Evolutionary conservation across 2,888 invertebrate species (phyloP).

Genomic region (Archips xylosteana): DNA sequence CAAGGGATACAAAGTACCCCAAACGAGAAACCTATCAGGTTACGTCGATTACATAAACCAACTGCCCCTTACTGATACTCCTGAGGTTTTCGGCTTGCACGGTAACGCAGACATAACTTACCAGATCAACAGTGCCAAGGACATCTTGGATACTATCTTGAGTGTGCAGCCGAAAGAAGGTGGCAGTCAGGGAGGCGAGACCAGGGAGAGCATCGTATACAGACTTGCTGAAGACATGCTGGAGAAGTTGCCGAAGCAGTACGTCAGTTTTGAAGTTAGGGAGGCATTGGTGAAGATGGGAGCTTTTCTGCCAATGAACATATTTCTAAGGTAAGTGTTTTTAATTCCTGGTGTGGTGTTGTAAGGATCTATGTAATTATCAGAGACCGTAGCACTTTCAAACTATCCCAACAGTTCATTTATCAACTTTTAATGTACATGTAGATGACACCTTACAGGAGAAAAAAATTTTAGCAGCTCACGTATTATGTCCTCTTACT

Average conservation of each 20-base stretch:
- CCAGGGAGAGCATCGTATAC: slow-evolving; percentile 96
- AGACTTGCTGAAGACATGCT: slow-evolving; percentile 97
- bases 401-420: no score
- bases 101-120: slow-evolving; percentile 98
- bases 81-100: slow-evolving; percentile 98
- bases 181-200: slow-evolving; percentile 95
- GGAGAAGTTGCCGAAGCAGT: slow-evolving; percentile 90
- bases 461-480: no score
- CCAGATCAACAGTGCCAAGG: slow-evolving; percentile 98
- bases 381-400: no score
- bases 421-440: no score
- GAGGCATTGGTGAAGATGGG: slow-evolving; percentile 97
- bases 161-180: slow-evolving; percentile 99
- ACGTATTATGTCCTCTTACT: no score
- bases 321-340: slow-evolving; percentile 89
- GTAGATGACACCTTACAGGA: no score
- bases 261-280: slow-evolving; percentile 95
- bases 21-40: slow-evolving; percentile 90
- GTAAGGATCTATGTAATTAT: no score
- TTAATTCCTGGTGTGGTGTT: no score
- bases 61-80: slow-evolving; percentile 94
- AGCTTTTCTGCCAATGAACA: slow-evolving; percentile 97
- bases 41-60: slow-evolving; percentile 95
- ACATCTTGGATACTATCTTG: slow-evolving; percentile 96
- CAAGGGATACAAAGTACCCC: slow-evolving; percentile 96